Conservation (phyloP, 2,113 vertebrate genomes). For the Nothocercus julius region DNA sequence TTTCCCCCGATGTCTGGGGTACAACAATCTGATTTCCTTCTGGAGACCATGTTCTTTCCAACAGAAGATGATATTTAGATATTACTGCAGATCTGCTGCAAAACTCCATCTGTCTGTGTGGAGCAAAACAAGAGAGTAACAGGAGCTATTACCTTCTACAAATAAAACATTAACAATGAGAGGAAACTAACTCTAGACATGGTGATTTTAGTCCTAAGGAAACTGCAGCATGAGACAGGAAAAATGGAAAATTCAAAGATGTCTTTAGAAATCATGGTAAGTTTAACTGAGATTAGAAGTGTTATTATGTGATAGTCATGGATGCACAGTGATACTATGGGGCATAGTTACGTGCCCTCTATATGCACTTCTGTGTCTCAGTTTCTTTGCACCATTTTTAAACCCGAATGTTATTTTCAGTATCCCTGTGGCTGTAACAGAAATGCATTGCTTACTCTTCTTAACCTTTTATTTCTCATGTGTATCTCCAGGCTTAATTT, state of each 20-base stretch:
- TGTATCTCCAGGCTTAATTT: not conserved
- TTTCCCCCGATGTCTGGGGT: not conserved
- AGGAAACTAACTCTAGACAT: not conserved
- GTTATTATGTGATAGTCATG: not conserved
- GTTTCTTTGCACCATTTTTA: not conserved
- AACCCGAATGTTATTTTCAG: not conserved
- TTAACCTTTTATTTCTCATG: not conserved
- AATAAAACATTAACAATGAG: not conserved
- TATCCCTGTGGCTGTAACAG: not conserved
- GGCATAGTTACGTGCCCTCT: not conserved
- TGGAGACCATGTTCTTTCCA: not conserved
- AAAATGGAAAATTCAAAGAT: not conserved
- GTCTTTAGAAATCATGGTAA: not conserved
- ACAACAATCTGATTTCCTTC: not conserved
- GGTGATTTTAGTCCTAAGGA: not conserved
- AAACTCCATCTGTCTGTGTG: not conserved
- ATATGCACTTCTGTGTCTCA: not conserved
- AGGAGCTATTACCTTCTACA: not conserved
- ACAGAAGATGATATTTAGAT: not conserved
- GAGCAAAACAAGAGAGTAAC: not conserved
- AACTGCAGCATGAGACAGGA: not conserved
- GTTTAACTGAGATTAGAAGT: not conserved
- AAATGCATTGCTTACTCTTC: not conserved
- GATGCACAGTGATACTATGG: not conserved
- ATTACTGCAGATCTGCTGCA: not conserved